Evolutionary conservation across 2,888 invertebrate species (phyloP), one percentile per base, ranked within the genome.

Genomic region (Drosophila nr. perissopoda): DNA sequence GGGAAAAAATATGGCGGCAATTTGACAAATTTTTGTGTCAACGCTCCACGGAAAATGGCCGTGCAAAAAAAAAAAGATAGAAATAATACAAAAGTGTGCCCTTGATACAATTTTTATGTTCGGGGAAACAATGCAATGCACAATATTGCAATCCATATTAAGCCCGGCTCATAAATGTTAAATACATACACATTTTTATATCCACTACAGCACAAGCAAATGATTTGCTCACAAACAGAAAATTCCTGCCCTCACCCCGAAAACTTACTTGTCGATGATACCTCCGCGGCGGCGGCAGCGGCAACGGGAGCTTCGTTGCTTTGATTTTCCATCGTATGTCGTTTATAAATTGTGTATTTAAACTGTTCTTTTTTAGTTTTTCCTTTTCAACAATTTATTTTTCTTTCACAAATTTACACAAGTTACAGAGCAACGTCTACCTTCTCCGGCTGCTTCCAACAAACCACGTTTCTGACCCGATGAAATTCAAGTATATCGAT

Each of bases 181-280:
- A 60, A 52, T 73, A 74, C 64, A 70, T 49, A 61, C 49, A 63
- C 54, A 36, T 54, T 61, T 60, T 58, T 48, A 61, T 57, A n/a
- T 36, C 49, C 52, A 66, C 42, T 67, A 64, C 11, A 40, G 34
- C 61, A 51, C 57, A 76, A 67, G 61, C 53, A 29, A 72, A 68
- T 56, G 60, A 61, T 64, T 70, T 59, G 63, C 72, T 60, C 67
- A 52, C 75, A 68, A 74, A 71, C 65, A 63, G 72, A 73, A 79
- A 81, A 72, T 70, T 74, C 60, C 62, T 59, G n/a, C 38, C 63
- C 57, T 59, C 65, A 46, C 52, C 58, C 54, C 60, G 52, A 79
- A 64, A 63, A 92, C 92, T 93, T 92, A 92, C 92, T 92, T 87
- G 93, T 92, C 81, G 92, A 92, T 66, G 92, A 91, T 82, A 92